Percentiles rank a stretch among this genome's conserved stretches.
Conservation (phyloP, 2,113 vertebrate genomes). For the Amphiprion ocellaris region DNA sequence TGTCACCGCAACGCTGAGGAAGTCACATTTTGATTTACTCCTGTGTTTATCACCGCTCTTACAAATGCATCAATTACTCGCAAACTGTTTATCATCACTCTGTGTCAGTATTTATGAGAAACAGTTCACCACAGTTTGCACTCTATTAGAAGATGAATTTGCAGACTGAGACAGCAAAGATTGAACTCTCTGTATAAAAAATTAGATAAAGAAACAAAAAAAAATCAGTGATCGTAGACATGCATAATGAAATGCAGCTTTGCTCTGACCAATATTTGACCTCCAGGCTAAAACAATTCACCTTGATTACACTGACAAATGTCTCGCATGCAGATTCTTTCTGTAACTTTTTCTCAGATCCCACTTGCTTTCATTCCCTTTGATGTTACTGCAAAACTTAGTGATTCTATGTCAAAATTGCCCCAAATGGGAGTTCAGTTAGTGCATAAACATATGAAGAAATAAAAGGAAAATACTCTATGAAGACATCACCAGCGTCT, state of each 20-base stretch:
- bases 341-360: no score
- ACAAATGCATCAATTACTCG: constrained; percentile 9
- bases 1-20: not conserved
- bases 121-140: constrained; percentile 17
- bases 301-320: no score
- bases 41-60: constrained; percentile 20
- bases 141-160: constrained; percentile 27
- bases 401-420: not conserved
- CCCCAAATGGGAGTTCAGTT: not conserved
- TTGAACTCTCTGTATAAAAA: not conserved
- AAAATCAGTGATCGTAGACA: not conserved
- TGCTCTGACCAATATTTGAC: no score
- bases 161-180: not conserved
- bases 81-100: constrained; percentile 26
- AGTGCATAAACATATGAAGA: no score
- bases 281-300: no score
- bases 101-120: constrained; percentile 9
- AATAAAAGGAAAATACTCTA: not conserved
- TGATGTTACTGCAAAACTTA: no score
- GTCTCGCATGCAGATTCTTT: no score
- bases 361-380: no score
- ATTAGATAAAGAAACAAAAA: constrained; percentile 12
- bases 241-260: not conserved
- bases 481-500: not conserved
- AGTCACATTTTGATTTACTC: constrained; percentile 8